A percentile compares a stretch with the other conserved stretches of the same genome.
Conservation (phyloP, 2,113 vertebrate genomes). For the Fulmarus glacialis region DNA sequence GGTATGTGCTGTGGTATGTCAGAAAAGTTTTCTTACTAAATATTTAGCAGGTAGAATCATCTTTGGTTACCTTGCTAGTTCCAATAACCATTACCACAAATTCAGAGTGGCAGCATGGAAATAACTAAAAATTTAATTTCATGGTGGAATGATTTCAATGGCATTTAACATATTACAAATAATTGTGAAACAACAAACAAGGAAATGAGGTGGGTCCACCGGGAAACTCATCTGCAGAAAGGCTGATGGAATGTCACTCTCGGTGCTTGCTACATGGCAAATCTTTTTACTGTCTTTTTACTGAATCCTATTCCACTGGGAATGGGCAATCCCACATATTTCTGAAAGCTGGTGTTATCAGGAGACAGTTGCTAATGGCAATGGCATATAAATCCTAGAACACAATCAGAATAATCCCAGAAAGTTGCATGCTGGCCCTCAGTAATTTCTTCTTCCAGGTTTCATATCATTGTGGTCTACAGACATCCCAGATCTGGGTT, state of each 20-base stretch:
- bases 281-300: not conserved
- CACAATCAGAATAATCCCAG: not conserved
- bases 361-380: not conserved
- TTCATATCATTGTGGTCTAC: not conserved
- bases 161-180: not conserved
- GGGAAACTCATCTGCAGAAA: not conserved
- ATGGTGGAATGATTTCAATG: not conserved
- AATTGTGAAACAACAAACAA: not conserved
- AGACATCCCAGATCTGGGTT: not conserved
- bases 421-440: not conserved
- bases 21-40: not conserved
- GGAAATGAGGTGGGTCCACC: not conserved
- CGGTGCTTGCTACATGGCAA: accelerated
- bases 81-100: not conserved
- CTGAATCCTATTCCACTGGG: not conserved
- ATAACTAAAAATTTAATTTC: not conserved
- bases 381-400: not conserved
- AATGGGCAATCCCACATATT: not conserved
- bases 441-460: not conserved
- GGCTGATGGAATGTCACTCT: not conserved
- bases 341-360: not conserved
- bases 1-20: not conserved
- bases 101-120: not conserved
- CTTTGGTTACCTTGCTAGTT: not conserved
- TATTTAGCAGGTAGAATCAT: not conserved